Evolutionary conservation across 2,113 vertebrate genomes (phyloP).

Genomic region (Muntiacus muntjak): DNA sequence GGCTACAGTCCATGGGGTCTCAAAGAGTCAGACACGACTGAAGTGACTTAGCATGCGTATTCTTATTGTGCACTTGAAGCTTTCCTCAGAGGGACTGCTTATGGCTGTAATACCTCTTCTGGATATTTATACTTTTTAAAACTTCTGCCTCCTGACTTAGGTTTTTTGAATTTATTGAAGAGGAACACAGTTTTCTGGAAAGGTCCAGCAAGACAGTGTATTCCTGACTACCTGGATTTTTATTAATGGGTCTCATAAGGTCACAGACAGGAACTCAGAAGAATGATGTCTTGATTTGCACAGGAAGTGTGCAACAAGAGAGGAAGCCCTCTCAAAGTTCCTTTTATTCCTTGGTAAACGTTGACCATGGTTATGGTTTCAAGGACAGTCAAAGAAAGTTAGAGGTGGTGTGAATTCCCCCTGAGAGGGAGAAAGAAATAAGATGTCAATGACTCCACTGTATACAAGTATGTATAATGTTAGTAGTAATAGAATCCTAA

Average conservation of each 20-base stretch:
- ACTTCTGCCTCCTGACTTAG: not conserved
- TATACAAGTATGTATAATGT: not conserved
- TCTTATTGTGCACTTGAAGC: not conserved
- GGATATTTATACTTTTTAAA: not conserved
- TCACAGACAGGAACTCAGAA: not conserved
- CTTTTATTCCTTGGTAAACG: not conserved
- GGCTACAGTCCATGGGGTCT: not conserved
- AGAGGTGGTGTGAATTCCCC: not conserved
- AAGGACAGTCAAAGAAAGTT: not conserved
- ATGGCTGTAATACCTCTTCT: not conserved
- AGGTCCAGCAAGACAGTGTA: not conserved
- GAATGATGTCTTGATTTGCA: not conserved
- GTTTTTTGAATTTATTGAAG: not conserved
- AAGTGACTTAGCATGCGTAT: not conserved
- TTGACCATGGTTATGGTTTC: not conserved
- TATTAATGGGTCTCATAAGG: not conserved
- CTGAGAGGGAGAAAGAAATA: not conserved
- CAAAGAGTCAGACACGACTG: not conserved
- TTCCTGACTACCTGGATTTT: not conserved
- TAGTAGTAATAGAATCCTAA: not conserved
- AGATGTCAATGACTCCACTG: not conserved
- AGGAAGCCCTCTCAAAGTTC: not conserved
- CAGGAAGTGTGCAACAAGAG: not conserved
- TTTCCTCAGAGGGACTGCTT: not conserved
- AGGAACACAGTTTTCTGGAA: not conserved